phyloP scores from a whole-genome alignment of 2,888 invertebrate genomes.

The Epinotia ramella region DNA sequence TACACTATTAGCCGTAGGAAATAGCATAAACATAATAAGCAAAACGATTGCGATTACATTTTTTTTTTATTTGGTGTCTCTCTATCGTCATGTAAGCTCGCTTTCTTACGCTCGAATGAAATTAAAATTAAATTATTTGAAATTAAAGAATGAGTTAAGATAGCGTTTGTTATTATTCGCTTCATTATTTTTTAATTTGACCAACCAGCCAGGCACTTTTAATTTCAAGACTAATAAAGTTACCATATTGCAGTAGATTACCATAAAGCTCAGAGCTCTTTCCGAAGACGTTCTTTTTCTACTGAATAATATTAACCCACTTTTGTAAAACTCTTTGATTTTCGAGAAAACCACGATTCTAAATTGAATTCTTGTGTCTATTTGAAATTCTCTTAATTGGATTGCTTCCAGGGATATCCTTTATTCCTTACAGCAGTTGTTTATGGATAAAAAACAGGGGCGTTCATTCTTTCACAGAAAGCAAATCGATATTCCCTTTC shows the following conservation, averaged over 20 bases:
- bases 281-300: conserved; percentile 36
- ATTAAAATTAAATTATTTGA: no score
- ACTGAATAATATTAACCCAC: conserved; percentile 36
- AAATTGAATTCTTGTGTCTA: conserved; percentile 36
- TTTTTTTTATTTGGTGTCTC: no score
- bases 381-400: conserved; percentile 23
- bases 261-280: conserved; percentile 26
- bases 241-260: conserved; percentile 19
- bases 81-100: no score
- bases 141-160: no score
- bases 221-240: conserved; percentile 21
- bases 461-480: not conserved
- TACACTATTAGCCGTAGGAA: no score
- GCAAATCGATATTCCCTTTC: conserved; percentile 17
- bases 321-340: conserved; percentile 34
- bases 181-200: not conserved
- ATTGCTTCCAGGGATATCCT: conserved; percentile 16
- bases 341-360: conserved; percentile 14
- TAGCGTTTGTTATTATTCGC: not conserved
- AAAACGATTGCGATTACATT: no score
- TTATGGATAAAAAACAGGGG: conserved; percentile 2
- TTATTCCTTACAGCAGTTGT: not conserved
- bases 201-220: conserved; percentile 6
- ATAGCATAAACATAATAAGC: no score
- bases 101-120: no score